phyloP scores from a whole-genome alignment of 2,888 invertebrate genomes.

The Drosophila vallismaia region DNA sequence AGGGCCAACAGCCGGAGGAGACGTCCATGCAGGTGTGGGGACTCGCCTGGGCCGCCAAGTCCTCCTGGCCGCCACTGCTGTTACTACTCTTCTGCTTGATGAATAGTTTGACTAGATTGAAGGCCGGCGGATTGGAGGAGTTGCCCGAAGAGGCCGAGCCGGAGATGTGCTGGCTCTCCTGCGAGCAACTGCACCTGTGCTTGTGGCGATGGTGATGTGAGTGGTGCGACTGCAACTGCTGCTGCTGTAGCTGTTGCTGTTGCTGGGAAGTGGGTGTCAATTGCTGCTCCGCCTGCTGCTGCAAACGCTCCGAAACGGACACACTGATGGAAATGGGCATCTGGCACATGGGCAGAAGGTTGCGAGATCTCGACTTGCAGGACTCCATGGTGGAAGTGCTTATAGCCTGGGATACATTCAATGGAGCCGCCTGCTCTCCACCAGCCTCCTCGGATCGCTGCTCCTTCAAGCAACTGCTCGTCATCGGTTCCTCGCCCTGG shows the following conservation, averaged over 20 bases:
- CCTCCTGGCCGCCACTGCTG: constrained; percentile 87
- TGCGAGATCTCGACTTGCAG: constrained; percentile 80
- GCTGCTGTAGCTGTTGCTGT: constrained; percentile 40
- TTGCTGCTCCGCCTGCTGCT: constrained; percentile 54
- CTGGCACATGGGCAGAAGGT: constrained; percentile 84
- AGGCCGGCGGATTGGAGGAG: constrained; percentile 87
- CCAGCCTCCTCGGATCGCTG: constrained; percentile 51
- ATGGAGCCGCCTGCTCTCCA: constrained; percentile 42
- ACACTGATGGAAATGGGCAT: constrained; percentile 82
- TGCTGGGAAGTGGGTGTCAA: constrained; percentile 51
- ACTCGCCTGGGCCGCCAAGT: constrained; percentile 67
- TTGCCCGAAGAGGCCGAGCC: constrained; percentile 82
- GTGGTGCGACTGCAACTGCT: constrained; percentile 42
- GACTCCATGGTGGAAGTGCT: constrained; percentile 88
- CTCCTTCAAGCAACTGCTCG: constrained; percentile 53
- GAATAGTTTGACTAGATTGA: constrained; percentile 93
- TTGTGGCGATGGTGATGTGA: constrained; percentile 65
- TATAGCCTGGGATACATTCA: constrained; percentile 85
- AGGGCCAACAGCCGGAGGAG: constrained; percentile 92
- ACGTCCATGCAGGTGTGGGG: constrained; percentile 89
- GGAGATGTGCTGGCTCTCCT: constrained; percentile 75
- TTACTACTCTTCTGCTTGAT: constrained; percentile 93
- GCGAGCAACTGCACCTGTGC: constrained; percentile 75
- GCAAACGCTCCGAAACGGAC: constrained; percentile 76
- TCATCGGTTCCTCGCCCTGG: constrained; percentile 67